A percentile compares a stretch with the other conserved stretches of the same genome.
Evolutionary conservation across 2,888 invertebrate species (phyloP).

Genomic region (Cyclophora albipunctata): DNA sequence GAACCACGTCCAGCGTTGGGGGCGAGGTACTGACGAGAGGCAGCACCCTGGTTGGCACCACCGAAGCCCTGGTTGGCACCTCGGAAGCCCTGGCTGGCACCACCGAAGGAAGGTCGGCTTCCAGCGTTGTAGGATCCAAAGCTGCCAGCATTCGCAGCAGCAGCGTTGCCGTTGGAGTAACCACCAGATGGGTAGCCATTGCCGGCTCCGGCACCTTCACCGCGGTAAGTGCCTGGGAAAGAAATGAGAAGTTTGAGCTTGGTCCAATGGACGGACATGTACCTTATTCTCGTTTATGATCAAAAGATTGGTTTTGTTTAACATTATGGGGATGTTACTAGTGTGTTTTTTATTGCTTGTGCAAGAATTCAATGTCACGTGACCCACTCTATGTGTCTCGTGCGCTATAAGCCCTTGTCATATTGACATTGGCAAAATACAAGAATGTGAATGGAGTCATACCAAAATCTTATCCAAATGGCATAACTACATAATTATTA

Average conservation of each 20-base stretch:
- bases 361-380: no score
- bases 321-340: no score
- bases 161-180: slow-evolving; percentile 10
- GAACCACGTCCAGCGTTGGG: slow-evolving; percentile 58
- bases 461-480: no score
- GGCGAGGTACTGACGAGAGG: slow-evolving; percentile 62
- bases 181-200: slow-evolving; percentile 11
- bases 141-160: slow-evolving; percentile 18
- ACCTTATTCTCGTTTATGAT: no score
- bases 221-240: slow-evolving; percentile 58
- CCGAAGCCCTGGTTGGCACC: slow-evolving; percentile 25
- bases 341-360: no score
- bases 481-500: not conserved
- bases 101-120: slow-evolving; percentile 2
- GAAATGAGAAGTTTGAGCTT: not conserved
- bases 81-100: slow-evolving; percentile 21
- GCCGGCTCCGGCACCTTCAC: slow-evolving; percentile 50
- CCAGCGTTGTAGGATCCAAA: slow-evolving; percentile 17
- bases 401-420: no score
- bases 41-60: slow-evolving; percentile 24
- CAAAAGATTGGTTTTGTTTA: no score
- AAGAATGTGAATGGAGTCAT: no score
- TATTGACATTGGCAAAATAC: no score
- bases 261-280: no score
- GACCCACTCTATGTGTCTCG: no score